A percentile compares a stretch with the other conserved stretches of the same genome.
These are phyloP conservation scores for Plemyria rubiginata DNA, from an alignment of 2,888 invertebrate species.

Conservation along the genomic window DNA sequence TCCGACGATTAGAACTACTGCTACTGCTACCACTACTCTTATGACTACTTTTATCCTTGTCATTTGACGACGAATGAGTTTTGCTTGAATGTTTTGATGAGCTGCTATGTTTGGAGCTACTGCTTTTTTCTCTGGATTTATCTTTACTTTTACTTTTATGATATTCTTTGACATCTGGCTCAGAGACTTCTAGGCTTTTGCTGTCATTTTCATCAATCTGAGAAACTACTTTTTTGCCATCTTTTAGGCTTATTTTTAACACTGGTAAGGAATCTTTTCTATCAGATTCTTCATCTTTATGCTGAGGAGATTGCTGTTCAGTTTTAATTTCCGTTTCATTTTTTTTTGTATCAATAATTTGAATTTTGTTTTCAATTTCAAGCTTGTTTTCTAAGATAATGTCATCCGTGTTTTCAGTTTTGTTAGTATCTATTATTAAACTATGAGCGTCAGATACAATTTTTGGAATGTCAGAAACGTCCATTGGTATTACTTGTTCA, in stretches of 20 bases:
- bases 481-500: slow-evolving; percentile 83
- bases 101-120: slow-evolving; percentile 55
- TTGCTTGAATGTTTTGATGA: slow-evolving; percentile 75
- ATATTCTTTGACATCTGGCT: slow-evolving; percentile 66
- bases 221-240: slow-evolving; percentile 89
- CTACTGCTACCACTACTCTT: slow-evolving; percentile 49
- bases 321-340: slow-evolving; percentile 24
- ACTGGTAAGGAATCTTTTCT: slow-evolving; percentile 65
- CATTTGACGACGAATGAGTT: slow-evolving; percentile 70
- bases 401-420: slow-evolving; percentile 45
- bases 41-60: slow-evolving; percentile 69
- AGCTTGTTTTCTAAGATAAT: slow-evolving; percentile 37
- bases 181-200: slow-evolving; percentile 63
- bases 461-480: slow-evolving; percentile 68
- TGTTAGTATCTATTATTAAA: slow-evolving; percentile 48
- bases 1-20: slow-evolving; percentile 72
- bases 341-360: slow-evolving; percentile 20
- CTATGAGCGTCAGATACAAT: slow-evolving; percentile 62
- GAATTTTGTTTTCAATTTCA: slow-evolving; percentile 30
- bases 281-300: slow-evolving; percentile 36
- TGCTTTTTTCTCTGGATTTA: slow-evolving; percentile 77
- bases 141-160: slow-evolving; percentile 70
- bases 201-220: slow-evolving; percentile 79
- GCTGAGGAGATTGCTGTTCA: slow-evolving; percentile 40
- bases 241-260: slow-evolving; percentile 88